phyloP scores from a whole-genome alignment of 2,888 invertebrate species.

The Chrysopilus asiliformis region DNA sequence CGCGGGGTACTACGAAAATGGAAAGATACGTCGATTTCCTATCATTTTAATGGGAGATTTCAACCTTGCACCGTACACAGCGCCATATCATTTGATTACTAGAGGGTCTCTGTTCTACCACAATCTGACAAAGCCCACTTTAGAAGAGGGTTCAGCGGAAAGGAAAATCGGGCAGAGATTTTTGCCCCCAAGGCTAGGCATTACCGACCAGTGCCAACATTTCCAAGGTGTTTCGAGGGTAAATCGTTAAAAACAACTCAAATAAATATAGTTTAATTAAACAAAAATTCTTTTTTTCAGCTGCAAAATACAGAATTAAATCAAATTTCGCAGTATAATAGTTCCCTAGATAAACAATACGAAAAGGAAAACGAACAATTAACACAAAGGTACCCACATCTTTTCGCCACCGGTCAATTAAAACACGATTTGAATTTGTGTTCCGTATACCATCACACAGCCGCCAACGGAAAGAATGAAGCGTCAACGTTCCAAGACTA shows the following conservation, averaged over 20 bases:
- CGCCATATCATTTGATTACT: constrained; percentile 54
- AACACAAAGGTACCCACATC: constrained; percentile 7
- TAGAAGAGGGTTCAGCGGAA: constrained; percentile 12
- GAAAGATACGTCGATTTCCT: constrained; percentile 43
- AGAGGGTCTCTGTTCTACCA: constrained; percentile 43
- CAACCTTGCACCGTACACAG: constrained; percentile 65
- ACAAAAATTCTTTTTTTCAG: constrained; percentile 3
- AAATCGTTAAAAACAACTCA: constrained; percentile 1
- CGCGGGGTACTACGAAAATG: constrained; percentile 22
- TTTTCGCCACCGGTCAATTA: constrained; percentile 40
- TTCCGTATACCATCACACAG: constrained; percentile 53
- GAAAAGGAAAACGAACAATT: constrained; percentile 1
- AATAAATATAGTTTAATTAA: not conserved
- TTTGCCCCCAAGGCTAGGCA: constrained; percentile 32
- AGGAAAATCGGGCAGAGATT: constrained; percentile 11
- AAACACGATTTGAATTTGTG: constrained; percentile 51
- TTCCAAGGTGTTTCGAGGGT: constrained; percentile 32
- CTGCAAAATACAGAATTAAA: too few species aligned
- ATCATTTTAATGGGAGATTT: constrained; percentile 88
- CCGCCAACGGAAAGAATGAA: constrained; percentile 35
- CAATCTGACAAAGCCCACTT: constrained; percentile 25
- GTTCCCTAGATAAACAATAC: too few species aligned
- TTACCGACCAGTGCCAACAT: constrained; percentile 48
- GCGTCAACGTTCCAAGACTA: constrained; percentile 64
- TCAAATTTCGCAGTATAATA: too few species aligned